Evolutionary conservation across 2,888 invertebrate species (phyloP), one percentile per base, ranked within the genome.

Genomic region (Drosophila macrospina): DNA sequence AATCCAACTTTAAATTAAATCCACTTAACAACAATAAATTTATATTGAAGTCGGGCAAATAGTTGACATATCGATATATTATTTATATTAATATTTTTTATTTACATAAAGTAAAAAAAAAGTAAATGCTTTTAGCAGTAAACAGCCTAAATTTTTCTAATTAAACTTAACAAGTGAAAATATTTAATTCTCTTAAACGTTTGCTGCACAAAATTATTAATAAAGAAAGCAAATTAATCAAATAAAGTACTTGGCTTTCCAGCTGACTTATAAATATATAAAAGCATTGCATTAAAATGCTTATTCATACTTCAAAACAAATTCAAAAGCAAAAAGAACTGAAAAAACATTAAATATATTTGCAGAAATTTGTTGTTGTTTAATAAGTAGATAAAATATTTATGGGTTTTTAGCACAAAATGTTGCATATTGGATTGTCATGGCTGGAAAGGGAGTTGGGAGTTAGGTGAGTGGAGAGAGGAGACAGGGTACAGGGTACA

Each of bases 341-440:
- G n/a, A n/a, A n/a, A n/a, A n/a, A n/a, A n/a, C n/a, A n/a, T 11
- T 10, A 34, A 36, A 36, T 34, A 11, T 7, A 36, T 50, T 24
- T 34, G 2, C 24, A 26, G 6, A 26, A 16, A 36, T 20, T 26
- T 28, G 45, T 36, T 45, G 56, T 44, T 55, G 34, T 55, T 55
- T 55, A 55, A 44, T 42, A 55, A 55, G 55, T 34, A 55, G 42
- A 42, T 55, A 34, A 55, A 55, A 55, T 55, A 34, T 55, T 42
- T 24, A 55, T 55, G 26, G 44, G 42, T 15, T 55, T 55, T 42
- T 42, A 44, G 44, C 15, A 34, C 13, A 16, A 42, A 55, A 44
- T 55, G 55, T 15, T 44, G 42, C 11, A 55, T 44, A 55, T 55
- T 55, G 42, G 34, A 55, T 55, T 54, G 52, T 44, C 55, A 55